Evolutionary conservation across 2,113 vertebrate species (phyloP).

Genomic region (Alces alces): DNA sequence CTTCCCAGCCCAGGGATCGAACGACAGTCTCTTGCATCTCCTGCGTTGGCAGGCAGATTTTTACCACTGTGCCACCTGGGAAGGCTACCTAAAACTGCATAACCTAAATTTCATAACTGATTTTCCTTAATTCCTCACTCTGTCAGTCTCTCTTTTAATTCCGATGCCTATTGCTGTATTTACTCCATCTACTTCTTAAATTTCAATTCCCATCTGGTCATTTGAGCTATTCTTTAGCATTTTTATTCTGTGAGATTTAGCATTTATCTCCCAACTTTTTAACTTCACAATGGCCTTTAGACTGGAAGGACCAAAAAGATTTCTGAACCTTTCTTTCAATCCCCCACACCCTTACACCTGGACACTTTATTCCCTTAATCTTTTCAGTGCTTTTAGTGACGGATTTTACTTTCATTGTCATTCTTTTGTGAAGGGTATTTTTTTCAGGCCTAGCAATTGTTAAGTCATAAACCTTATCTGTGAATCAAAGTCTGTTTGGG

Average conservation of each 20-base stretch:
- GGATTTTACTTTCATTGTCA: neutral
- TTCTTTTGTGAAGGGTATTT: neutral
- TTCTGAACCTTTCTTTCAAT: neutral
- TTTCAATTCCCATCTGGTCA: neutral
- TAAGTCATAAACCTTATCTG: neutral
- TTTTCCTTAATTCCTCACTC: neutral
- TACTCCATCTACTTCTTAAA: neutral
- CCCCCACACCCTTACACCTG: neutral
- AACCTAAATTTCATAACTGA: neutral
- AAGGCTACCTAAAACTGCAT: neutral
- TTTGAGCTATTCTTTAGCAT: neutral
- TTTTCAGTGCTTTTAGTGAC: neutral
- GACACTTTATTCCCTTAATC: neutral
- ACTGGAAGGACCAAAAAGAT: neutral
- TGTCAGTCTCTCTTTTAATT: neutral
- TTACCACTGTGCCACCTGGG: neutral
- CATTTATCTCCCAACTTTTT: neutral
- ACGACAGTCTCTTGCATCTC: neutral
- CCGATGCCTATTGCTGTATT: neutral
- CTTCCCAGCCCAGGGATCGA: neutral
- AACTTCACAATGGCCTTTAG: neutral
- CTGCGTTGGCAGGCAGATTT: neutral
- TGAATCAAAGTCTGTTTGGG: neutral
- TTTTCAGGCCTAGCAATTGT: neutral
- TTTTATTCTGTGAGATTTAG: neutral